phyloP scores from a whole-genome alignment of 2,888 invertebrate species.

The Lasioglossum leucozonium region DNA sequence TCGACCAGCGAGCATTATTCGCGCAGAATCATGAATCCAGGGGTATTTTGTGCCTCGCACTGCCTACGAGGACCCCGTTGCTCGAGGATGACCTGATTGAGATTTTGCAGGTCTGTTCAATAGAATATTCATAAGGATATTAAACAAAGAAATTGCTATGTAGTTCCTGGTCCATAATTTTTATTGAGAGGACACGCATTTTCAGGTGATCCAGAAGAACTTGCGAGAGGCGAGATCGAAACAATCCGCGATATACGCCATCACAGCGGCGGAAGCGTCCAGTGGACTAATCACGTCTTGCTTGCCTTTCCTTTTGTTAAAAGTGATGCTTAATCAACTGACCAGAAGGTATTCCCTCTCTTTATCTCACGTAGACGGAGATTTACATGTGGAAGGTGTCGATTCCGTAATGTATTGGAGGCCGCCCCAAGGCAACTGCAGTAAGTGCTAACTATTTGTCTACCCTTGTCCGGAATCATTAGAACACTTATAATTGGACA shows the following conservation, averaged over 20 bases:
- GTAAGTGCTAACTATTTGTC: constrained; percentile 85
- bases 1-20: constrained; percentile 87
- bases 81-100: constrained; percentile 82
- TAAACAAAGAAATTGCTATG: no score
- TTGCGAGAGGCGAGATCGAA: constrained; percentile 84
- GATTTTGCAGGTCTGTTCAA: constrained; percentile 76
- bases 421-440: constrained; percentile 91
- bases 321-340: constrained; percentile 87
- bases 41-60: constrained; percentile 89
- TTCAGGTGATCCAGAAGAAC: constrained; percentile 83
- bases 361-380: constrained; percentile 86
- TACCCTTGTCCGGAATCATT: no score
- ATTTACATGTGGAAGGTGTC: constrained; percentile 89
- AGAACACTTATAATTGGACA: no score
- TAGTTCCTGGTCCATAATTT: not conserved
- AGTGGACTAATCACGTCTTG: constrained; percentile 87
- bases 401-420: constrained; percentile 89
- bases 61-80: constrained; percentile 85
- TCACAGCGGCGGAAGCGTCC: constrained; percentile 86
- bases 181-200: not conserved
- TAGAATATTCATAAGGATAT: no score
- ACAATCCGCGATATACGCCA: constrained; percentile 86
- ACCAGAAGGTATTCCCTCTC: constrained; percentile 89
- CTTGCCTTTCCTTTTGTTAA: constrained; percentile 87
- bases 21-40: constrained; percentile 84